These are phyloP conservation scores for Bubo blakistoni DNA, from an alignment of 2,113 vertebrate genomes.

Conservation along the genomic window DNA sequence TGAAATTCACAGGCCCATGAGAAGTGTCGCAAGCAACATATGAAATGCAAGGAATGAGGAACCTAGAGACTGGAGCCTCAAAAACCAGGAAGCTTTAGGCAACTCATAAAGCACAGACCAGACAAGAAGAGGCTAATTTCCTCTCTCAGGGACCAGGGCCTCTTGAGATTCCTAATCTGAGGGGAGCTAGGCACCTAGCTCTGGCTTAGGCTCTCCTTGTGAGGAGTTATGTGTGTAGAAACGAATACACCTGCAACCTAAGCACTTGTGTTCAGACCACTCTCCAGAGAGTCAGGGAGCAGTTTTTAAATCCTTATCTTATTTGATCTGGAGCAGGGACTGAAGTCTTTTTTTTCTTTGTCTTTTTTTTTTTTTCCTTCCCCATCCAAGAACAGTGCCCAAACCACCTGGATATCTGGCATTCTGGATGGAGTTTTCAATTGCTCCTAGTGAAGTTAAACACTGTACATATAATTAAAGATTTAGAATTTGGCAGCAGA, in stretches of 20 bases:
- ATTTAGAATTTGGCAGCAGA: background rate
- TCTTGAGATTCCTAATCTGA: background rate
- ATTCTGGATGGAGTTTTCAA: background rate
- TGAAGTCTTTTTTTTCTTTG: background rate
- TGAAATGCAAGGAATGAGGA: background rate
- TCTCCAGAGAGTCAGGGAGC: background rate
- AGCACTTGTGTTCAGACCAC: background rate
- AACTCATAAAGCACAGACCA: background rate
- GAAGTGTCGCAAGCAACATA: fast-evolving
- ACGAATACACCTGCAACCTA: background rate
- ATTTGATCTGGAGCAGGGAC: background rate
- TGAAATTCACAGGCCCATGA: background rate
- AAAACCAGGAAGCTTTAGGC: background rate
- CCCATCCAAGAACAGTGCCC: background rate
- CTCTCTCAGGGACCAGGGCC: background rate
- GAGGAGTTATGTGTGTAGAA: background rate
- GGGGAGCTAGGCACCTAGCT: background rate
- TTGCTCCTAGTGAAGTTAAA: background rate
- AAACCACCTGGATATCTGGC: background rate
- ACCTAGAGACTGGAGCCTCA: background rate
- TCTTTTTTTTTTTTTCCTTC: background rate
- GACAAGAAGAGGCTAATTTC: background rate
- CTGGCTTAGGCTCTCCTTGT: background rate
- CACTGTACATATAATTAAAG: background rate
- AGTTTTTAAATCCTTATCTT: background rate